Percentiles rank a stretch among this genome's conserved stretches.
These are phyloP conservation scores for Girardinus metallicus DNA, from an alignment of 2,797 vertebrate species.

Conservation along the genomic window DNA sequence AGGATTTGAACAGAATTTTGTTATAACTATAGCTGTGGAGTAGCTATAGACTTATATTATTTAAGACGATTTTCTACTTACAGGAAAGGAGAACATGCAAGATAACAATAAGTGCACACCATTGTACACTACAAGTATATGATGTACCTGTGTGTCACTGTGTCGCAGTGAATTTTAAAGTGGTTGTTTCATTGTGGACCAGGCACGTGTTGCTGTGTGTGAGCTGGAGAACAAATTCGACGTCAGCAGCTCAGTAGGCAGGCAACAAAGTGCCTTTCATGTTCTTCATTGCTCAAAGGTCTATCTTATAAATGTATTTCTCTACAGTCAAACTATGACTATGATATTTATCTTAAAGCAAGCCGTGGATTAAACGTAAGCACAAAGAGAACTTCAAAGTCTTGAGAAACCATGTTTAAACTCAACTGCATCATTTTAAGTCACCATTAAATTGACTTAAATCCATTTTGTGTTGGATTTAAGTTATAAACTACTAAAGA, in stretches of 20 bases:
- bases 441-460: not conserved
- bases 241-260: constrained; percentile 49
- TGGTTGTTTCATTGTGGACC: constrained; percentile 19
- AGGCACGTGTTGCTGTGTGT: constrained; percentile 57
- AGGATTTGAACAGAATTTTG: too few relatives aligned
- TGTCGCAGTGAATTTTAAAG: constrained; percentile 24
- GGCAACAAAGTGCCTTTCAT: constrained; percentile 31
- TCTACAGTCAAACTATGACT: not conserved
- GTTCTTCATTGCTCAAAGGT: constrained; percentile 12
- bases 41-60: not conserved
- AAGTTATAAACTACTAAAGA: not conserved
- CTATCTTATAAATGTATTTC: not conserved
- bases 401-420: not conserved
- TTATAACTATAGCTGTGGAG: too few relatives aligned
- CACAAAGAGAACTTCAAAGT: not conserved
- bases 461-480: not conserved
- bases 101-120: not conserved
- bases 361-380: not conserved
- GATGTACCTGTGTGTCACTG: constrained; percentile 25
- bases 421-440: not conserved
- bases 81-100: not conserved
- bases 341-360: constrained; percentile 1
- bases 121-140: not conserved
- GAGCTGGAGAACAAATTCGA: constrained; percentile 43
- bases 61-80: not conserved